Evolutionary conservation across 2,113 vertebrate species (phyloP).

Genomic region (Herpetotheres cachinnans): DNA sequence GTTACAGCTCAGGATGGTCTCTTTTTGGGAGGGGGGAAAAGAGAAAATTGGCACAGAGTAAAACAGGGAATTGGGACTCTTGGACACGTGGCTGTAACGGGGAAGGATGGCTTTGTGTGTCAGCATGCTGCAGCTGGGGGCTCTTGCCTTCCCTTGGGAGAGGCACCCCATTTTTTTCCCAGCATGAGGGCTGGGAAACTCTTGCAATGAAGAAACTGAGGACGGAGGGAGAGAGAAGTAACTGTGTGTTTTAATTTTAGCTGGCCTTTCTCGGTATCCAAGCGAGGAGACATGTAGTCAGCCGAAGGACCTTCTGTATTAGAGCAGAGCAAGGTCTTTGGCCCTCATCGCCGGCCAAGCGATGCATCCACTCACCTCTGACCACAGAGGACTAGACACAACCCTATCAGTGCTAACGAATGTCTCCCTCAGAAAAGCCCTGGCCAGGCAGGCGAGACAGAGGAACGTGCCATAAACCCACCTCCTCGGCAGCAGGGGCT

Average conservation of each 20-base stretch:
- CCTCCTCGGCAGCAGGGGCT: fast-evolving
- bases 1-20: not conserved
- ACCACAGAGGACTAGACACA: not conserved
- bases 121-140: not conserved
- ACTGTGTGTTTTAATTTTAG: not conserved
- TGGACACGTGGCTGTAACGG: not conserved
- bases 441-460: not conserved
- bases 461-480: not conserved
- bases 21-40: not conserved
- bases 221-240: not conserved
- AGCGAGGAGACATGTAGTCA: not conserved
- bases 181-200: not conserved
- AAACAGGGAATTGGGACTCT: not conserved
- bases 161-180: not conserved
- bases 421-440: not conserved
- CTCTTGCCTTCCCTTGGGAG: not conserved
- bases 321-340: not conserved
- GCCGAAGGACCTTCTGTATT: not conserved
- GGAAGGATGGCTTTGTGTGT: not conserved
- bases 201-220: not conserved
- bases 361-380: not conserved
- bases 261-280: not conserved
- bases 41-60: not conserved
- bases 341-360: fast-evolving
- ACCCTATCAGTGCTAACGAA: not conserved